Evolutionary conservation across 2,888 invertebrate species (phyloP).

Genomic region (Petrolisthes manimaculis): DNA sequence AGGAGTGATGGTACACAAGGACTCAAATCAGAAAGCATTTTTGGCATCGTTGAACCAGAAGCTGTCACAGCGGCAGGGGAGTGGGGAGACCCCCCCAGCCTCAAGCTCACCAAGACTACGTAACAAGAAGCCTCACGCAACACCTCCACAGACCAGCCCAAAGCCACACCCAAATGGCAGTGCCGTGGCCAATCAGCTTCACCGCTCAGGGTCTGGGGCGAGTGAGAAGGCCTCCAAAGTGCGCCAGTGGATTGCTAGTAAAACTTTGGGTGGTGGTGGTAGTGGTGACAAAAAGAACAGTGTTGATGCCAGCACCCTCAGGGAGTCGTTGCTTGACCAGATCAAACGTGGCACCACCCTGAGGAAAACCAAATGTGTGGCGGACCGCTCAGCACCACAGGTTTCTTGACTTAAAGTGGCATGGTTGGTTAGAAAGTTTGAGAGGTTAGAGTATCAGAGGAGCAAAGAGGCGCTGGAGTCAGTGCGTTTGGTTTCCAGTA

Average conservation of each 20-base stretch:
- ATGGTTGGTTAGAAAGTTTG: constrained; percentile 44
- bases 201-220: constrained; percentile 55
- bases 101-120: constrained; percentile 37
- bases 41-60: constrained; percentile 52
- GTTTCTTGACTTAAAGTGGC: constrained; percentile 58
- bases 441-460: constrained; percentile 40
- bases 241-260: constrained; percentile 77
- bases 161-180: constrained; percentile 61
- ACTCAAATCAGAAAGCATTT: constrained; percentile 54
- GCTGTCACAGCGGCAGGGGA: constrained; percentile 46
- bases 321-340: constrained; percentile 94
- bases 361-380: constrained; percentile 81
- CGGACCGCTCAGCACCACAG: constrained; percentile 86
- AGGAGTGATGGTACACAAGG: constrained; percentile 30
- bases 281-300: constrained; percentile 42
- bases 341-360: constrained; percentile 88
- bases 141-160: constrained; percentile 27
- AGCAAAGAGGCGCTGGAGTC: constrained; percentile 47
- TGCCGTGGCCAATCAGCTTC: constrained; percentile 27
- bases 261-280: constrained; percentile 68
- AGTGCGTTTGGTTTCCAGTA: constrained; percentile 32
- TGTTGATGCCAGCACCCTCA: constrained; percentile 82
- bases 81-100: constrained; percentile 3
- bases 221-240: constrained; percentile 70
- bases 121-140: constrained; percentile 22